These are phyloP conservation scores for Brevipalpus yothersi DNA, from an alignment of 1,140 invertebrate species.

Conservation along the genomic window DNA sequence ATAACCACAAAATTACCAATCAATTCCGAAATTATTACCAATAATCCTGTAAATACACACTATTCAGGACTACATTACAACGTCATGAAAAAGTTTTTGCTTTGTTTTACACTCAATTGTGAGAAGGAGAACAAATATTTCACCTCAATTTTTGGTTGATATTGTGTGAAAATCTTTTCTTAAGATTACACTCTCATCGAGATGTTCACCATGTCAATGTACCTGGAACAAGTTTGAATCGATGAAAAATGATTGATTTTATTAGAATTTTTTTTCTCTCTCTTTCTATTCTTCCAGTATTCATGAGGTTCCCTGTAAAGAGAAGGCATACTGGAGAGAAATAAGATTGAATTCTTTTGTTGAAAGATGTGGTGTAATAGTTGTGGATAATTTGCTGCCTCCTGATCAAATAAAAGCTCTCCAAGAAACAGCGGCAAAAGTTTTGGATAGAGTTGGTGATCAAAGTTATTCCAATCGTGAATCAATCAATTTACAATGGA, in stretches of 20 bases:
- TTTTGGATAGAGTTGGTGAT: background rate
- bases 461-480: background rate
- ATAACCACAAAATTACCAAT: too few relatives aligned
- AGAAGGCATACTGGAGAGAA: background rate
- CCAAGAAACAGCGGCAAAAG: background rate
- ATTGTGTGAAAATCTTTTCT: too few relatives aligned
- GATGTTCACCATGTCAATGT: too few relatives aligned
- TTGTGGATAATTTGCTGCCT: background rate
- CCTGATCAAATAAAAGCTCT: background rate
- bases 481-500: conserved; percentile 1
- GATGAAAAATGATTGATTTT: background rate
- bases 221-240: background rate
- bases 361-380: background rate
- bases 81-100: too few relatives aligned
- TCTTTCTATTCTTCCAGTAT: background rate
- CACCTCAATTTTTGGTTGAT: too few relatives aligned
- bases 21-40: too few relatives aligned
- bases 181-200: too few relatives aligned
- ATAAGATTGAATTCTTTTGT: background rate
- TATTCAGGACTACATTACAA: too few relatives aligned
- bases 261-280: background rate
- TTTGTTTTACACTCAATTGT: too few relatives aligned
- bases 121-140: too few relatives aligned
- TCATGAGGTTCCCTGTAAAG: background rate
- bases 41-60: too few relatives aligned